Evolutionary conservation across 2,888 invertebrate species (phyloP).

Genomic region (Platycheirus albimanus): DNA sequence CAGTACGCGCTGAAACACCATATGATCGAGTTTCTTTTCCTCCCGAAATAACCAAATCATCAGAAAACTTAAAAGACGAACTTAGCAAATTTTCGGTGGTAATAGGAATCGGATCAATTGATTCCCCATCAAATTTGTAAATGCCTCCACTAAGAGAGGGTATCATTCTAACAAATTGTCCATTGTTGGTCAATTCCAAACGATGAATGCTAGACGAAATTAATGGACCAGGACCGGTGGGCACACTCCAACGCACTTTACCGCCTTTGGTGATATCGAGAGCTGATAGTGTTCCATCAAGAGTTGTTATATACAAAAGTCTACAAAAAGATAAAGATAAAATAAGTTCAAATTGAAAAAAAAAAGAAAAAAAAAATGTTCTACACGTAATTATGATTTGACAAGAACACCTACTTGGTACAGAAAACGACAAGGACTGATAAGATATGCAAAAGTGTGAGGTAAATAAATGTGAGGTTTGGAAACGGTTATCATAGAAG

Average conservation of each 20-base stretch:
- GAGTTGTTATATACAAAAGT: constrained; percentile 92
- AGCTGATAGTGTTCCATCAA: constrained; percentile 94
- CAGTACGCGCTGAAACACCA: constrained; percentile 90
- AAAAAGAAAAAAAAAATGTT: no score
- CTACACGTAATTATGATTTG: constrained; percentile 4
- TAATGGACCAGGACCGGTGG: constrained; percentile 89
- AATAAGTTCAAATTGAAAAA: constrained; percentile 28
- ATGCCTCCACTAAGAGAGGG: constrained; percentile 96
- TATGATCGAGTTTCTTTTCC: constrained; percentile 94
- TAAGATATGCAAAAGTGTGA: neutral
- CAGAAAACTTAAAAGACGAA: constrained; percentile 93
- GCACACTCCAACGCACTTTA: constrained; percentile 89
- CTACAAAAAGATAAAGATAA: constrained; percentile 81
- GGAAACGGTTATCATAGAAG: no score
- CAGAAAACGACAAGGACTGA: neutral
- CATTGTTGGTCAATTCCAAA: constrained; percentile 92
- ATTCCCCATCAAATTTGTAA: constrained; percentile 95
- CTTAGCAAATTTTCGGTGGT: constrained; percentile 93
- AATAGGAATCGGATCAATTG: constrained; percentile 93
- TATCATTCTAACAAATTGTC: constrained; percentile 93
- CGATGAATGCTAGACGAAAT: constrained; percentile 95
- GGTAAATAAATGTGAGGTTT: neutral
- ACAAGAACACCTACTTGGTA: constrained; percentile 1
- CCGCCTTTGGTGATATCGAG: constrained; percentile 88
- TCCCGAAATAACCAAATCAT: constrained; percentile 93